Evolutionary conservation across 2,797 vertebrate species (phyloP), one percentile per base, ranked within the genome.

Genomic region (Loriculus beryllinus): DNA sequence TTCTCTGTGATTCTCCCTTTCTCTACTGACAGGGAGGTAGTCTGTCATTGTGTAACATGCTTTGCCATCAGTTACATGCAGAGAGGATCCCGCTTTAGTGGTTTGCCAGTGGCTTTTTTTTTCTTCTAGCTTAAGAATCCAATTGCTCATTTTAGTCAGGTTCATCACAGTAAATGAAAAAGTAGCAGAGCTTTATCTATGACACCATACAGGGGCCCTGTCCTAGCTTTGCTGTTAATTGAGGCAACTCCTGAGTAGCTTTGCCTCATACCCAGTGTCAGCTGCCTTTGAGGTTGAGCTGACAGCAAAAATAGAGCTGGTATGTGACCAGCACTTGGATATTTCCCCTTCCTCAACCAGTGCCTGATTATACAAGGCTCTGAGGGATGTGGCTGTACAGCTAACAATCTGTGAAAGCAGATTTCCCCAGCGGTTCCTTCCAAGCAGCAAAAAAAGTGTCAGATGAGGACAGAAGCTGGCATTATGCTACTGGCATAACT

Each of bases 391-490:
- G 75, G 33, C 59, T 74, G 56, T 80, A 67, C 74, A 64, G 10
- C 62, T 71, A 92, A 88, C 79, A 75, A 45, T 83, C 92, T 95
- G 85, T 82, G 91, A 92, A 93, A 96, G 82, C 67, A 2, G 88
- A 93, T 96, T 96, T 96, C 96, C 93, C 95, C 92, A 95, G 93
- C 1, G 77, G 91, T 83, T 94, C 85, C 79, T 83, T 76, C 65
- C 0, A 1, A 94, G 92, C 77, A 77, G 67, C 67, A 54, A 6
- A 1, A 1, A 23, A 95, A 82, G 91, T 86, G 95, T 95, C 95
- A 97, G 92, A 90, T 79, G 90, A 96, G 91, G 93, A 96, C 92
- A 96, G 93, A 84, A 86, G 67, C 74, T 60, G 51, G 85, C 82
- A 56, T 88, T 92, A 63, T 37, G 85, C 69, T 90, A 14, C 85